Conservation (phyloP, 2,888 invertebrate species). For the Druceiella hillmani region DNA sequence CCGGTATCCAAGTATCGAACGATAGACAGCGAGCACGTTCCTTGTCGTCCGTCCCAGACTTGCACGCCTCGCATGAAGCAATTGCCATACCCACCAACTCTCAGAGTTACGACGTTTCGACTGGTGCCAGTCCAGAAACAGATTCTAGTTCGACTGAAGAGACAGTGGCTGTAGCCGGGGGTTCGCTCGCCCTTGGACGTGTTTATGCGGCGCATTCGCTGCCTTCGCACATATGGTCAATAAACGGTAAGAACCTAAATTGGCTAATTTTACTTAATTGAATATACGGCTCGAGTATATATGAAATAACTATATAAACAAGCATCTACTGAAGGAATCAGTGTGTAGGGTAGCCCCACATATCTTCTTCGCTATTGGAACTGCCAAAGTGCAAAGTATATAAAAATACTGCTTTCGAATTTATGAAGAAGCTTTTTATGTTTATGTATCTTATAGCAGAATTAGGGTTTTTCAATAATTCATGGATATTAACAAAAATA, state of each 20-base stretch:
- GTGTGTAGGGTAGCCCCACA: no score
- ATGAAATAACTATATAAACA: no score
- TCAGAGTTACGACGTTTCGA: slow-evolving; percentile 57
- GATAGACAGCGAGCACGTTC: slow-evolving; percentile 80
- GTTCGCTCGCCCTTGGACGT: slow-evolving; percentile 61
- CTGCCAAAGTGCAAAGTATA: no score
- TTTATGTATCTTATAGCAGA: no score
- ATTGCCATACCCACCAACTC: slow-evolving; percentile 60
- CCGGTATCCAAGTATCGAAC: slow-evolving; percentile 66
- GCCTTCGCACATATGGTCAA: slow-evolving; percentile 89
- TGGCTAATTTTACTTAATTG: no score
- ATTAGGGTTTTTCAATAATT: no score
- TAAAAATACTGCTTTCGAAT: no score
- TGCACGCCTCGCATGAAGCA: slow-evolving; percentile 56
- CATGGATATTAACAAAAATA: no score
- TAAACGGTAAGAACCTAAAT: slow-evolving; percentile 85
- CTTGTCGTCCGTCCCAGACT: slow-evolving; percentile 76
- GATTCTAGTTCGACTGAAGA: slow-evolving; percentile 68
- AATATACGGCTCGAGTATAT: no score
- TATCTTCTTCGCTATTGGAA: no score
- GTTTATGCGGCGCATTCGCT: slow-evolving; percentile 85
- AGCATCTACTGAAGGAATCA: no score
- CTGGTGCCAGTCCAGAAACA: slow-evolving; percentile 61
- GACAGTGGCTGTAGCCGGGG: slow-evolving; percentile 35
- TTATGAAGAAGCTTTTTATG: no score